Conservation (phyloP, 2,797 vertebrate genomes). For the Tenualosa ilisha region DNA sequence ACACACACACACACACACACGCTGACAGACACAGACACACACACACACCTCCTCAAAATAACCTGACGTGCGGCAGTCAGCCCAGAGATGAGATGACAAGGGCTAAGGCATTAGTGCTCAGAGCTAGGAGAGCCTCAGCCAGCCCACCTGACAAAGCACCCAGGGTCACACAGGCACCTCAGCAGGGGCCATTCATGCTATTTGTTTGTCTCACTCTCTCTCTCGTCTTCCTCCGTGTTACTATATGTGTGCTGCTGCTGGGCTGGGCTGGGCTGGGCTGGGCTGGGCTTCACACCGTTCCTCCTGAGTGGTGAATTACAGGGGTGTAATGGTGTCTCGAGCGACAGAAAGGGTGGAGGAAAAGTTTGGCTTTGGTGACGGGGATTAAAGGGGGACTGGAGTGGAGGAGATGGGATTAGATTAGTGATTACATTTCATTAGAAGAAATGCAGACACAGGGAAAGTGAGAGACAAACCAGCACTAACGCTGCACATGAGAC, state of each 20-base stretch:
- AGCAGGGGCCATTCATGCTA: background rate
- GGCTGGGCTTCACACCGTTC: no score
- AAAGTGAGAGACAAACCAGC: background rate
- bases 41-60: constrained; percentile 58
- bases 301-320: no score
- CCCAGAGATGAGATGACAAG: constrained; percentile 56
- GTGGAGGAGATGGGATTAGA: background rate
- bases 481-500: no score
- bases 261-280: no score
- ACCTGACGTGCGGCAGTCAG: constrained; percentile 75
- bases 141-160: constrained; percentile 72
- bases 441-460: background rate
- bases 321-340: no score
- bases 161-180: constrained; percentile 29
- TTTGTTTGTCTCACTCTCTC: background rate
- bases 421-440: constrained; percentile 57
- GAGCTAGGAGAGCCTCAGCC: constrained; percentile 69
- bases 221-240: background rate
- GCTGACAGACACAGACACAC: constrained; percentile 14
- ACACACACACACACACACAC: constrained; percentile 18
- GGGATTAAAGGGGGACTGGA: background rate
- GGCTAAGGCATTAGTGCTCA: constrained; percentile 61
- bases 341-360: no score
- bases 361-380: no score
- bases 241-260: background rate